phyloP scores from a whole-genome alignment of 2,113 vertebrate species.

The Motacilla tschutschensis region DNA sequence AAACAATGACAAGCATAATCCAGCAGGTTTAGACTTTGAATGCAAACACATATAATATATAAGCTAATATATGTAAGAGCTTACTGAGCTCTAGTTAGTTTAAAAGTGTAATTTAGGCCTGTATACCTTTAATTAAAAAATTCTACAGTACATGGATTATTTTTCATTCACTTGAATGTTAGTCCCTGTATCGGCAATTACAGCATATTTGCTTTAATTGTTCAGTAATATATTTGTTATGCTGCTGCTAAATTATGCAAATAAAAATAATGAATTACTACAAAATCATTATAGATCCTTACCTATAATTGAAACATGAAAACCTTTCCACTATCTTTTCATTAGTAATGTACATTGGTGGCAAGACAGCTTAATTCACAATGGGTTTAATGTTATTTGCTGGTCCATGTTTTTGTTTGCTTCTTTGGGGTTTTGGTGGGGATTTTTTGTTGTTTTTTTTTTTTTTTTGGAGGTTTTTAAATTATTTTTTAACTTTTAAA shows the following conservation, averaged over 20 bases:
- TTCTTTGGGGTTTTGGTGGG: neutral
- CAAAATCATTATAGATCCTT: slow-evolving; percentile 2
- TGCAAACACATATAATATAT: neutral
- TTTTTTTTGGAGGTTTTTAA: neutral
- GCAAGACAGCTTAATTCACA: neutral
- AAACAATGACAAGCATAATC: neutral
- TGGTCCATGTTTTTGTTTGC: neutral
- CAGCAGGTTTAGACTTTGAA: neutral
- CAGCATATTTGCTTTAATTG: neutral
- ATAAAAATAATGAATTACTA: neutral
- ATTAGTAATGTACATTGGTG: neutral
- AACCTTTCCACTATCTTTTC: neutral
- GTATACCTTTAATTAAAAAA: neutral
- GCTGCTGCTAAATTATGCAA: neutral
- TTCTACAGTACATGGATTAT: neutral
- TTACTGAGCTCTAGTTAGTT: neutral
- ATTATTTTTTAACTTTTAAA: neutral
- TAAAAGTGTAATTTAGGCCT: neutral
- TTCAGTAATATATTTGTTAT: neutral
- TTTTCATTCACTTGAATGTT: neutral
- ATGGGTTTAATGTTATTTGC: neutral
- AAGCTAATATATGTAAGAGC: neutral
- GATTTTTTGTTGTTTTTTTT: rapidly evolving
- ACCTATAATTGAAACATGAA: neutral
- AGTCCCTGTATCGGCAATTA: neutral